These are phyloP conservation scores for Hylia prasina DNA, from an alignment of 2,113 vertebrate species.

Conservation along the genomic window DNA sequence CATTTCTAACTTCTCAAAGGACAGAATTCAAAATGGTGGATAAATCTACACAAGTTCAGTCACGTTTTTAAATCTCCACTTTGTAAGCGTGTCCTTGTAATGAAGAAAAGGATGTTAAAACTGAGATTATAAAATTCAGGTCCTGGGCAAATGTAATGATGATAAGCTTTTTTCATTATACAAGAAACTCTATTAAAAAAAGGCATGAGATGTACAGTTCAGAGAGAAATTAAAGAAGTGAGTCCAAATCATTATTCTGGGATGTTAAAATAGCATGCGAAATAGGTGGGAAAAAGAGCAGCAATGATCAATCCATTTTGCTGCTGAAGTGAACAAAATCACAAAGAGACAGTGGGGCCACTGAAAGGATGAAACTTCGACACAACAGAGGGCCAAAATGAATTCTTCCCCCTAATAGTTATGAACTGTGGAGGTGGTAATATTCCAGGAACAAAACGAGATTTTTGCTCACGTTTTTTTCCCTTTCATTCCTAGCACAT, in stretches of 20 bases:
- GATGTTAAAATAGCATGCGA: not conserved
- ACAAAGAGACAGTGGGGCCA: not conserved
- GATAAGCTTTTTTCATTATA: not conserved
- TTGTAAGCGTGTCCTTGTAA: not conserved
- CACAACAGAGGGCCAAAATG: constrained; percentile 25
- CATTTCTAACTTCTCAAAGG: not conserved
- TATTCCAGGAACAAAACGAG: constrained; percentile 31
- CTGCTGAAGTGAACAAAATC: constrained; percentile 10
- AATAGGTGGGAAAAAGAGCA: constrained; percentile 19
- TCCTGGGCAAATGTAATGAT: not conserved
- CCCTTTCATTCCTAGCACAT: not conserved
- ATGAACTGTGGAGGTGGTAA: constrained; percentile 49
- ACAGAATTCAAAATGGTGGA: not conserved
- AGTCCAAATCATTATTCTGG: constrained; percentile 29
- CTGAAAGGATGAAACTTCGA: constrained; percentile 26
- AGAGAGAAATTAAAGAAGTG: constrained; percentile 12
- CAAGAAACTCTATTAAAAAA: not conserved
- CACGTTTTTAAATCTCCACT: not conserved
- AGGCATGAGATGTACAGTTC: not conserved
- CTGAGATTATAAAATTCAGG: not conserved
- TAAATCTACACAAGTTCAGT: not conserved
- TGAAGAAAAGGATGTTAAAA: not conserved
- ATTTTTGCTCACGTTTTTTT: constrained; percentile 30
- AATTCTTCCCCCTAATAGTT: constrained; percentile 45
- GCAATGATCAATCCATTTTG: constrained; percentile 44